Evolutionary conservation across 2,888 invertebrate species (phyloP), one percentile per base, ranked within the genome.

Genomic region (Cenopis cana): DNA sequence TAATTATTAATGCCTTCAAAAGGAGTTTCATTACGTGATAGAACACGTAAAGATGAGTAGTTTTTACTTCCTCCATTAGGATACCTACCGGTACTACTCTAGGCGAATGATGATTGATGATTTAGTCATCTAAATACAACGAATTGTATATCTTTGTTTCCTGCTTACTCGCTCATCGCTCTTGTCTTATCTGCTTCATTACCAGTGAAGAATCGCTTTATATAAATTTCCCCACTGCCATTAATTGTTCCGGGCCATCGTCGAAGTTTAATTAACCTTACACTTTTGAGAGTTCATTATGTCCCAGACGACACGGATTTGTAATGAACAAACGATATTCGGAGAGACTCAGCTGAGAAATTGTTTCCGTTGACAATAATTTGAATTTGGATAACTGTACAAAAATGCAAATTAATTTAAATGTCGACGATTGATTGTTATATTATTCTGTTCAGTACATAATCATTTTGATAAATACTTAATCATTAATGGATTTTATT

Each of bases 221-320:
- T 89, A 90, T 88, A 90, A 90, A 90, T 91, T 84, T 89, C 85
- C 84, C 78, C 64, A 79, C 81, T 86, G 85, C 89, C 87, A 90
- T 91, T 91, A 90, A 90, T 91, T 88, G 85, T 87, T 84, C 83
- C 84, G 84, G 79, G 82, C 76, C 85, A 89, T 89, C 87, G 85
- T 80, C 76, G 80, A 73, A 81, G 79, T 83, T 88, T 90, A 87
- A 89, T 89, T 90, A 88, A 90, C 85, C 87, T 85, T 79, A 77
- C 77, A 75, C 75, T 73, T 74, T 73, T 67, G 71, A 73, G 75
- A 75, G 75, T 78, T 75, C 76, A 77, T 79, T 73, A 62, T 71
- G 62, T 41, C 69, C 57, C 56, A 62, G 74, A 55, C 69, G 72
- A 74, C 76, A 76, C 73, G 76, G 76, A 69, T 68, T 74, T 66